Evolutionary conservation across 2,797 vertebrate genomes (phyloP), one percentile per base, ranked within the genome.

Genomic region (Galaxias olidus): DNA sequence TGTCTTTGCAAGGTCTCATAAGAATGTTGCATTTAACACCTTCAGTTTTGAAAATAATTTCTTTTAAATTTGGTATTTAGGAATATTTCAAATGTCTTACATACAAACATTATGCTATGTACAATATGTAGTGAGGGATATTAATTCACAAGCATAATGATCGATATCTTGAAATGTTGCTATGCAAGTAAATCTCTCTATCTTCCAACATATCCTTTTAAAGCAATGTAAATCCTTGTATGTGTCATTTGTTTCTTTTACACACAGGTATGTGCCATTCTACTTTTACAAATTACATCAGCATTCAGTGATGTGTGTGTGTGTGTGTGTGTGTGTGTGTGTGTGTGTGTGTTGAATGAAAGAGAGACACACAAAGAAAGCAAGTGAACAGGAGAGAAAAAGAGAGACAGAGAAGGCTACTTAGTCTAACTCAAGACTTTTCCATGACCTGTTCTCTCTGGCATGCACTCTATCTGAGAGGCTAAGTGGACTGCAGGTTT

Each of bases 381-480:
- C 76, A 70, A 71, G 75, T 70, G 81, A 83, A 83, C 78, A 75
- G 81, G 74, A 78, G 84, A 53, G 51, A 53, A 85, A 85, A 78
- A 77, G 72, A 69, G 74, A 72, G 79, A 83, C 83, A 78, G 77
- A 65, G 47, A 51, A 84, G 82, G 82, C 80, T 84, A 87, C 88
- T 88, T 89, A 84, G 84, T 88, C 85, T 87, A 86, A 87, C 88
- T 87, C 79, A 62, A 84, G 84, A 89, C 87, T 88, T 90, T 91
- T 91, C 89, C 89, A 92, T 91, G 90, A 91, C 82, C 86, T 87
- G 81, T 72, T 88, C 81, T 77, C 84, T 81, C 71, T 90, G 90
- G 90, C 90, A 92, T 91, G 88, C 85, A 86, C 88, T 90, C 84
- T 89, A 88, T 91, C 88, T 89, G 69, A 87, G 83, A 77, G 78